Conservation (phyloP, 1,140 invertebrate genomes). For the Penaeus indicus region DNA sequence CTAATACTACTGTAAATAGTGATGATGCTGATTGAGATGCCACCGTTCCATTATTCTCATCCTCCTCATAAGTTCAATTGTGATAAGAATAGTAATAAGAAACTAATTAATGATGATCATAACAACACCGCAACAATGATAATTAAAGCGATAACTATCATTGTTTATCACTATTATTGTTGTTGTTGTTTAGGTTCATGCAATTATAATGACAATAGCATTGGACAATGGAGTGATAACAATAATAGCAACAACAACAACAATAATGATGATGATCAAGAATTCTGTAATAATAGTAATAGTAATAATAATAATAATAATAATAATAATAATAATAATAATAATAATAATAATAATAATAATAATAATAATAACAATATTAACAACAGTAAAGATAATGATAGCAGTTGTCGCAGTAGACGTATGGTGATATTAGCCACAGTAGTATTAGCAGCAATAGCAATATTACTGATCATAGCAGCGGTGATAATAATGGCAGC, state of each 20-base stretch:
- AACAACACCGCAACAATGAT: too few species aligned
- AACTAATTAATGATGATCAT: too few species aligned
- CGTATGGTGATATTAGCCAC: background rate
- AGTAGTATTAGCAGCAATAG: background rate
- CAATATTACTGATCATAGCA: background rate
- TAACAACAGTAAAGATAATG: background rate
- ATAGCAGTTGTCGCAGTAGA: background rate
- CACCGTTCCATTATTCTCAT: too few species aligned
- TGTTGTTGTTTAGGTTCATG: background rate
- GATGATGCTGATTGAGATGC: too few species aligned
- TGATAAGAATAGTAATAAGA: too few species aligned
- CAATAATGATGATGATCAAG: background rate
- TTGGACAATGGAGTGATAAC: background rate
- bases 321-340: background rate
- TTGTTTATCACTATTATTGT: background rate
- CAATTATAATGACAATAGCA: background rate
- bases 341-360: background rate
- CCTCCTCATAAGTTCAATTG: too few species aligned
- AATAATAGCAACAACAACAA: slow-evolving; percentile 6
- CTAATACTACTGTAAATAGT: too few species aligned
- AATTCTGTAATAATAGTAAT: background rate
- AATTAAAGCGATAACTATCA: background rate
- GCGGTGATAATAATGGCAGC: too few species aligned
- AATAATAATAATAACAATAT: background rate
- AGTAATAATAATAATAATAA: background rate